Percentiles rank a stretch among this genome's conserved stretches.
Evolutionary conservation across 2,113 vertebrate species (phyloP).

Genomic region (Sakesphorus luctuosus): DNA sequence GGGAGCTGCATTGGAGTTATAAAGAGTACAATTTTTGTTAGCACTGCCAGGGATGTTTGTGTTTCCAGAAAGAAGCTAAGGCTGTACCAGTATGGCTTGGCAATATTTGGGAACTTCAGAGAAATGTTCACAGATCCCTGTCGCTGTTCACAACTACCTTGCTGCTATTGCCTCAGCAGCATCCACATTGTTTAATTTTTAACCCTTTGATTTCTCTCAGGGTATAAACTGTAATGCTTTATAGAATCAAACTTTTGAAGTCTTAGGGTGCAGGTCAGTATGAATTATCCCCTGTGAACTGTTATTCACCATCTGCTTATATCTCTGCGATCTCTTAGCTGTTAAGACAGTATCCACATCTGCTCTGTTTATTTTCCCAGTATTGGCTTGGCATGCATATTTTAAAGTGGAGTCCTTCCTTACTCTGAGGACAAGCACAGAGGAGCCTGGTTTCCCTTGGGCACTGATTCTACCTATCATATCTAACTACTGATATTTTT

Average conservation of each 20-base stretch:
- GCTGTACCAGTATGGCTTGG: neutral
- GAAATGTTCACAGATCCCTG: neutral
- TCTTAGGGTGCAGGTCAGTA: neutral
- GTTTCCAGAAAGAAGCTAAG: neutral
- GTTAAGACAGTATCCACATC: neutral
- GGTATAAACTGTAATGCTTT: neutral
- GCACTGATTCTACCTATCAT: neutral
- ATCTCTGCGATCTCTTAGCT: neutral
- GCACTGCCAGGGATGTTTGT: neutral
- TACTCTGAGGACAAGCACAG: neutral
- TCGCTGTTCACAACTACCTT: neutral
- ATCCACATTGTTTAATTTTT: neutral
- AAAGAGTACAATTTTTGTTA: neutral
- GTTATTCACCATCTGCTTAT: neutral
- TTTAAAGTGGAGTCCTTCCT: neutral
- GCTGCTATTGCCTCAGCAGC: neutral
- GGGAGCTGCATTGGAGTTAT: neutral
- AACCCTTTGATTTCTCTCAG: neutral
- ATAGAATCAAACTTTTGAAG: neutral
- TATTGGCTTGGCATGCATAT: neutral
- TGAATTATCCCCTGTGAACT: neutral
- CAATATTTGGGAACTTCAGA: neutral
- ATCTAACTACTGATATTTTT: neutral
- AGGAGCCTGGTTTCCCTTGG: neutral
- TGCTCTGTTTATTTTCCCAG: neutral